phyloP scores from a whole-genome alignment of 2,797 vertebrate genomes.

The Urocyon cinereoargenteus region DNA sequence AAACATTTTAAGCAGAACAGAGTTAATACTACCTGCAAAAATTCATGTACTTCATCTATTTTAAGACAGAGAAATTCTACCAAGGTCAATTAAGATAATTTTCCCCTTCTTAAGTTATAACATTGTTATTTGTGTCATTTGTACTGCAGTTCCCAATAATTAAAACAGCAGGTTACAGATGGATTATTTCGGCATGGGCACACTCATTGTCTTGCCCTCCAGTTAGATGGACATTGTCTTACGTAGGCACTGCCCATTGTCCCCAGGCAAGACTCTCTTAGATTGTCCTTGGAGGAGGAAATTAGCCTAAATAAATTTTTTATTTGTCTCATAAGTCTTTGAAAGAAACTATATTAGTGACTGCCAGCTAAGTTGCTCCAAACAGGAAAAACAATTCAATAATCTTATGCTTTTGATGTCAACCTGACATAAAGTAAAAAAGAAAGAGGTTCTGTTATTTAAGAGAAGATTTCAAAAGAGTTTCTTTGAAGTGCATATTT shows the following conservation, averaged over 20 bases:
- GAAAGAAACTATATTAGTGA: constrained; percentile 27
- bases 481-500: constrained; percentile 67
- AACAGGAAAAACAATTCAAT: constrained; percentile 44
- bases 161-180: constrained; percentile 76
- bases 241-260: constrained; percentile 19
- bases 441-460: constrained; percentile 47
- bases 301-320: constrained; percentile 60
- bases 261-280: not conserved
- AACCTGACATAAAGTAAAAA: constrained; percentile 63
- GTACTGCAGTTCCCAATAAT: constrained; percentile 61
- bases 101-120: constrained; percentile 16
- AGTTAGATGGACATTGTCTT: constrained; percentile 57
- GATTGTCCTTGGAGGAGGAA: constrained; percentile 63
- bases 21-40: not conserved
- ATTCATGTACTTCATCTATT: not conserved
- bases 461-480: constrained; percentile 19
- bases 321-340: constrained; percentile 56
- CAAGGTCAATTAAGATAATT: constrained; percentile 64
- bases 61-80: not conserved
- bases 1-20: not conserved
- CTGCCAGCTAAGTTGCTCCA: constrained; percentile 5
- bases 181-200: constrained; percentile 30
- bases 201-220: constrained; percentile 17
- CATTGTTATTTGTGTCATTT: constrained; percentile 55
- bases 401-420: constrained; percentile 70